These are phyloP conservation scores for Rhinophrynus dorsalis DNA, from an alignment of 2,797 vertebrate species.

Conservation along the genomic window DNA sequence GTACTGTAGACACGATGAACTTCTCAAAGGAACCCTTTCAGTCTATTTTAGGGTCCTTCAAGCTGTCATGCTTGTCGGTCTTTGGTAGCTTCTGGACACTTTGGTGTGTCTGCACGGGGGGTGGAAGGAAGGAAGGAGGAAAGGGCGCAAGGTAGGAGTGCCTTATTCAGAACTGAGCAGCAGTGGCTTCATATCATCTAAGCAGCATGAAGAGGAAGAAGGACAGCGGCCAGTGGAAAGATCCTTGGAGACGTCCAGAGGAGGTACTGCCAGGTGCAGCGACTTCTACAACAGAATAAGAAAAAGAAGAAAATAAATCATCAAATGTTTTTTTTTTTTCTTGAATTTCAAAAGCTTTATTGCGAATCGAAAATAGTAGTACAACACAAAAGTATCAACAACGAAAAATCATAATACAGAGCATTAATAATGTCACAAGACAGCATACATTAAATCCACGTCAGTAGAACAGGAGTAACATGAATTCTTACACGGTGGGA, in stretches of 20 bases:
- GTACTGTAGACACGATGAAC: conserved; percentile 59
- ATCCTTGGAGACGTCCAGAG: conserved; percentile 38
- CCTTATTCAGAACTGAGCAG: conserved; percentile 56
- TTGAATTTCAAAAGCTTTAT: too few species aligned
- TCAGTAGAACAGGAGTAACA: too few species aligned
- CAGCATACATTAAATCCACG: too few species aligned
- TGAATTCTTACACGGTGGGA: too few species aligned
- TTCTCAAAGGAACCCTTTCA: conserved; percentile 62
- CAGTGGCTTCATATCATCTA: conserved; percentile 71
- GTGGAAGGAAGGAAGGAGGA: conserved; percentile 60
- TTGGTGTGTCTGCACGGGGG: conserved; percentile 75
- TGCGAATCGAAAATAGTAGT: too few species aligned
- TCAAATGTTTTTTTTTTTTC: too few species aligned
- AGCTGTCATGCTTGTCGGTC: conserved; percentile 68
- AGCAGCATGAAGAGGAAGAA: conserved; percentile 68
- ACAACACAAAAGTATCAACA: too few species aligned
- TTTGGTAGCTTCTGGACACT: conserved; percentile 80
- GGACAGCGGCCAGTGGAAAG: conserved; percentile 60
- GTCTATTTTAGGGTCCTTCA: conserved; percentile 59
- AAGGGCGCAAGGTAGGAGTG: conserved; percentile 60
- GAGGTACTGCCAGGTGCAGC: conserved; percentile 65
- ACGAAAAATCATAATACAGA: too few species aligned
- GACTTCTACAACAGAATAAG: conserved; percentile 60
- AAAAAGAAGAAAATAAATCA: neutral
- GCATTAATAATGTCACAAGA: too few species aligned